phyloP scores from a whole-genome alignment of 2,888 invertebrate species.

The Ceraclea dissimilis region DNA sequence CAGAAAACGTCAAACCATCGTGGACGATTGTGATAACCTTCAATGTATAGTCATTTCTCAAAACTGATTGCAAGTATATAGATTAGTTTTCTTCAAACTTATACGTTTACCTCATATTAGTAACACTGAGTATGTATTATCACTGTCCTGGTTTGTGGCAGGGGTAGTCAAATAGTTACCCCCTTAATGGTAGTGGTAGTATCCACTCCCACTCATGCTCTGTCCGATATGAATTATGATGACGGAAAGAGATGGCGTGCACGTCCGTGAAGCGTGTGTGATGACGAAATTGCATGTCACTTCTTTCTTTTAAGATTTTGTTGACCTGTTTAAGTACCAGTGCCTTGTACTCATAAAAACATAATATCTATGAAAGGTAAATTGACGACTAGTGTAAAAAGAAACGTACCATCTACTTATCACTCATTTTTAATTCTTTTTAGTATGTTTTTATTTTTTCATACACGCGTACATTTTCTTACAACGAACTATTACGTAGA shows the following conservation, averaged over 20 bases:
- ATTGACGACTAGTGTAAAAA: no score
- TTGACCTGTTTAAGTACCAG: slow-evolving; percentile 26
- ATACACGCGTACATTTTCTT: no score
- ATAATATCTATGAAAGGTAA: no score
- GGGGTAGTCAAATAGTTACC: slow-evolving; percentile 6
- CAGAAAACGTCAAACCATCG: no score
- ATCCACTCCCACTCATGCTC: slow-evolving; percentile 25
- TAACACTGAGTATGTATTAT: neutral
- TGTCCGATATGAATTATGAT: slow-evolving; percentile 40
- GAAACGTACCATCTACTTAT: no score
- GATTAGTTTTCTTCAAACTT: neutral
- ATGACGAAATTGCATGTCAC: slow-evolving; percentile 40
- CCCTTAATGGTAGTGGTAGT: slow-evolving; percentile 5
- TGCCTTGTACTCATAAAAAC: neutral
- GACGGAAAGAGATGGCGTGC: slow-evolving; percentile 37
- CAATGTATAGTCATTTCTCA: no score
- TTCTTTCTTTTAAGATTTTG: slow-evolving; percentile 28
- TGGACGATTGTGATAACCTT: no score
- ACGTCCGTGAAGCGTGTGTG: slow-evolving; percentile 35
- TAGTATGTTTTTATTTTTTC: no score
- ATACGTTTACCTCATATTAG: neutral
- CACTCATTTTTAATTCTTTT: no score
- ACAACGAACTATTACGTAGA: no score
- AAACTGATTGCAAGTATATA: no score
- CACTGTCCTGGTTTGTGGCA: neutral